phyloP scores from a whole-genome alignment of 2,888 invertebrate species.

The Aphodius sticticus region DNA sequence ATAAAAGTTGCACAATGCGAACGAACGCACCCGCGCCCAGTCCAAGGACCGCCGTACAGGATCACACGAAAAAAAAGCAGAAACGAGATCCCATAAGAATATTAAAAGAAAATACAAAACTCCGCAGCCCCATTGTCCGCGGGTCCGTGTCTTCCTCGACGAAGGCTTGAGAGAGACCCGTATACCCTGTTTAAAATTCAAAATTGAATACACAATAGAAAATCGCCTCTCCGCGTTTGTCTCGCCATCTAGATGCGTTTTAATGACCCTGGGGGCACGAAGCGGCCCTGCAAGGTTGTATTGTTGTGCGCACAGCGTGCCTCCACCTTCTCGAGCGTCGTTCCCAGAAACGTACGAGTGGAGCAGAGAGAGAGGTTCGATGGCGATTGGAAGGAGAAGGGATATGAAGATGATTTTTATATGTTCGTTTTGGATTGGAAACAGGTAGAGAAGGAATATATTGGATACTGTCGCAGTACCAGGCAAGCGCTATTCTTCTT shows the following conservation, averaged over 20 bases:
- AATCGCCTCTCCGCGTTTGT: conserved; percentile 36
- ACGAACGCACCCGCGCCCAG: not conserved
- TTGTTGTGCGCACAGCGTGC: conserved; percentile 45
- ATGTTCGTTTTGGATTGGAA: not conserved
- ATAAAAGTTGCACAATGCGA: conserved; percentile 6
- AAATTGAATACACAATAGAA: conserved; percentile 39
- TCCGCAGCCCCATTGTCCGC: not conserved
- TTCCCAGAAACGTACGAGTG: not conserved
- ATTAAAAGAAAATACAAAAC: not conserved
- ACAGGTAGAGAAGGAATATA: not conserved
- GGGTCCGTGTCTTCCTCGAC: not conserved
- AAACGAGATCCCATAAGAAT: conserved; percentile 5
- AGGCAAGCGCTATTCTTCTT: not conserved
- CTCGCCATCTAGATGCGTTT: conserved; percentile 36
- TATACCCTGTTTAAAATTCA: conserved; percentile 37
- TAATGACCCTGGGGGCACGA: conserved; percentile 35
- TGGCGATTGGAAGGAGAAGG: not conserved
- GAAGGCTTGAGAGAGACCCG: not conserved
- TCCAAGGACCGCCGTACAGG: not conserved
- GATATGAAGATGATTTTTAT: not conserved
- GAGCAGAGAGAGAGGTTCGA: not conserved
- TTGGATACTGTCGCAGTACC: not conserved
- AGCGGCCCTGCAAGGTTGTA: conserved; percentile 47
- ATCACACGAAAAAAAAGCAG: not conserved
- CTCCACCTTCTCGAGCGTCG: not conserved